Percentiles rank a stretch among this genome's conserved stretches.
Evolutionary conservation across 2,113 vertebrate species (phyloP).

Genomic region (Panthera leo): DNA sequence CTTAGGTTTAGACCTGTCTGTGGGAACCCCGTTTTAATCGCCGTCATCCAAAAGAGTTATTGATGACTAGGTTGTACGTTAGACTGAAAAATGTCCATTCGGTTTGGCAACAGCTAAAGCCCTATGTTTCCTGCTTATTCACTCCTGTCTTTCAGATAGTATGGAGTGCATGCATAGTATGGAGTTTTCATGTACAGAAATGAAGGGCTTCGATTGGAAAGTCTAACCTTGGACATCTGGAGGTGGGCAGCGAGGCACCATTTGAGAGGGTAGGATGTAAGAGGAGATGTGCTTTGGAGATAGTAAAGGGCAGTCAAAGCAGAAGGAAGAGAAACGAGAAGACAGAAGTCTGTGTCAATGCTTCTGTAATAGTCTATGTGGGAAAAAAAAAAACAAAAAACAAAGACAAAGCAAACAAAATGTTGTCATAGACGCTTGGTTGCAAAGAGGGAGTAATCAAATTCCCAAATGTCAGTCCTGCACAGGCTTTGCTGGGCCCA

Average conservation of each 20-base stretch:
- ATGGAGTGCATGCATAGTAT: neutral
- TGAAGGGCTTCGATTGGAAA: neutral
- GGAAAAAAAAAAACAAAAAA: neutral
- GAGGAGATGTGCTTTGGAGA: neutral
- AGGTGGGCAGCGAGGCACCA: neutral
- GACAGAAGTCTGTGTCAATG: neutral
- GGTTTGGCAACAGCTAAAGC: neutral
- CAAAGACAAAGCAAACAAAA: neutral
- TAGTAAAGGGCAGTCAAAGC: neutral
- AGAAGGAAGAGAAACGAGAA: neutral
- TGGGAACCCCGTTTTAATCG: neutral
- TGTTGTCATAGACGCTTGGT: neutral
- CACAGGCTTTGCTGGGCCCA: accelerated
- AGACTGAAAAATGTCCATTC: neutral
- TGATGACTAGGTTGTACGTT: neutral
- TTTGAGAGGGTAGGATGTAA: neutral
- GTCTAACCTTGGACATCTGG: neutral
- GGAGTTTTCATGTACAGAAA: neutral
- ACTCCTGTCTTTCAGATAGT: neutral
- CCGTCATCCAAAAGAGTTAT: neutral
- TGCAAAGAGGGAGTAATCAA: too few relatives aligned
- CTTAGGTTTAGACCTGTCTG: neutral
- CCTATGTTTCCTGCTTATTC: neutral
- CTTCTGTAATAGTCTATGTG: neutral
- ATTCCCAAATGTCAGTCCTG: neutral